Evolutionary conservation across 2,113 vertebrate genomes (phyloP).

Genomic region (Fulica atra): DNA sequence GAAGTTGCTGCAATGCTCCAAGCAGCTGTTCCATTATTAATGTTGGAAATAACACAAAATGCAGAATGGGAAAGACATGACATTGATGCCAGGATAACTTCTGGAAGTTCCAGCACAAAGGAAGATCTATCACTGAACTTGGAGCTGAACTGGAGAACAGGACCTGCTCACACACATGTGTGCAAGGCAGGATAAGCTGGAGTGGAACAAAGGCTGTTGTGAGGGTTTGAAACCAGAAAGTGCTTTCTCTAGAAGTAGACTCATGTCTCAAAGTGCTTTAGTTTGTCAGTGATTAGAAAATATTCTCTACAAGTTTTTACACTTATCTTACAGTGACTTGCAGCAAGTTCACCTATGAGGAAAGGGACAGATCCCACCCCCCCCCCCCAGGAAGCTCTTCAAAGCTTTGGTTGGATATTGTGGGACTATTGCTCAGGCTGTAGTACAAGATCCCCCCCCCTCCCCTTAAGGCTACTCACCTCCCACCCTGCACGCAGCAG

Average conservation of each 20-base stretch:
- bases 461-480: fast-evolving
- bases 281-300: slow-evolving; percentile 29
- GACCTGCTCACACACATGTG: not conserved
- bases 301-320: slow-evolving; percentile 60
- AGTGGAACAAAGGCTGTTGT: not conserved
- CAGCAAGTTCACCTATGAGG: not conserved
- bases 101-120: not conserved
- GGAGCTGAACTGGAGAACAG: not conserved
- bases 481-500: not conserved
- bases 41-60: not conserved
- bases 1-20: not conserved
- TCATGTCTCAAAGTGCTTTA: slow-evolving; percentile 67
- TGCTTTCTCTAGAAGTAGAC: slow-evolving; percentile 48
- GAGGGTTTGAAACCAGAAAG: slow-evolving; percentile 11
- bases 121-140: not conserved
- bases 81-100: not conserved
- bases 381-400: not conserved
- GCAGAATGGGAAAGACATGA: not conserved
- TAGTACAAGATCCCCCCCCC: not conserved
- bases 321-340: slow-evolving; percentile 58
- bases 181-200: not conserved
- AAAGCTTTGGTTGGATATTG: not conserved
- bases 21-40: not conserved
- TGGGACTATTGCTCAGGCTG: not conserved
- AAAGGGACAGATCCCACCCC: not conserved